These are phyloP conservation scores for Plumapathes pennacea DNA, from an alignment of 92 coral and sea anemone genomes.

Conservation along the genomic window DNA sequence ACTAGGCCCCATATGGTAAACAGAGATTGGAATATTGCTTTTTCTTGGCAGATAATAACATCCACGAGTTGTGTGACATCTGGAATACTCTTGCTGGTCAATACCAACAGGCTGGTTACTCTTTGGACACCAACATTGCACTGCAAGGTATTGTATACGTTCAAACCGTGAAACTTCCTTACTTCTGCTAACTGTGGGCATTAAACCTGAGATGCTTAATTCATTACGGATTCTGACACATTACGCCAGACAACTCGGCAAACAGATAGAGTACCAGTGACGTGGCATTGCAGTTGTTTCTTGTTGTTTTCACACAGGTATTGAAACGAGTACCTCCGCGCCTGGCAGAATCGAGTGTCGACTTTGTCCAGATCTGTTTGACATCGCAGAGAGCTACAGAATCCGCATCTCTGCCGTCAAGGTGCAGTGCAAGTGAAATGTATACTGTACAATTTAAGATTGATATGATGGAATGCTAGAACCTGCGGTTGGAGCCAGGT, in stretches of 20 bases:
- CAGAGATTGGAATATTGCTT: too few species aligned
- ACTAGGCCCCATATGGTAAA: too few species aligned
- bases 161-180: too few species aligned
- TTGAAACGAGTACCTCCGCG: constrained; percentile 1
- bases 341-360: constrained; percentile 83
- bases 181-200: too few species aligned
- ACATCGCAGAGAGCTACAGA: constrained; percentile 79
- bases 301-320: constrained; percentile 1
- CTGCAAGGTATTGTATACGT: constrained; percentile 52
- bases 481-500: too few species aligned
- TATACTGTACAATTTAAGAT: not conserved
- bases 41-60: too few species aligned
- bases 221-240: too few species aligned
- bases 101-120: constrained; percentile 62
- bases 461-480: not conserved
- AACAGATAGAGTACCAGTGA: too few species aligned
- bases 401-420: constrained; percentile 73
- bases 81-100: constrained; percentile 64
- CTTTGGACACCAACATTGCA: constrained; percentile 32
- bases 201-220: too few species aligned
- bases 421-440: constrained; percentile 27
- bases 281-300: too few species aligned
- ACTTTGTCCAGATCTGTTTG: constrained; percentile 71
- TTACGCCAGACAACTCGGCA: too few species aligned
- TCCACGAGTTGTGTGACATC: constrained; percentile 45